Conservation (phyloP, 2,797 vertebrate genomes). For the Acrossocheilus fasciatus region DNA sequence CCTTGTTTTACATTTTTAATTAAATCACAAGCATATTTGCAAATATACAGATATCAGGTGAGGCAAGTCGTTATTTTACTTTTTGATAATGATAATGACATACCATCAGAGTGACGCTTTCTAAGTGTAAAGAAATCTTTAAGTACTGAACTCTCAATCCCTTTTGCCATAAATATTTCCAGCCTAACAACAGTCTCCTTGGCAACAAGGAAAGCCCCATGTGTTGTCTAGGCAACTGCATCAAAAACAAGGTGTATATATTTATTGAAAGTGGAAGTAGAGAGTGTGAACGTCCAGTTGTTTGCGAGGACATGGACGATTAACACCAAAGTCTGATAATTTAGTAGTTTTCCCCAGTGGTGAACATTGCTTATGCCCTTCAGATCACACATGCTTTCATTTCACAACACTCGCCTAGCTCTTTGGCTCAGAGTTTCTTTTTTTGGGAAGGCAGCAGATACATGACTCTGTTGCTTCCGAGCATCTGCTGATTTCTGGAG, state of each 20-base stretch:
- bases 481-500: slow-evolving; percentile 18
- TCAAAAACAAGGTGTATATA: slow-evolving; percentile 60
- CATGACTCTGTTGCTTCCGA: not conserved
- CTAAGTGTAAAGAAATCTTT: slow-evolving; percentile 10
- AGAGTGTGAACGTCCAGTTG: slow-evolving; percentile 12
- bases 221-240: slow-evolving; percentile 78
- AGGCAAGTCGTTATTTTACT: not conserved
- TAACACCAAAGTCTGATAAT: not conserved
- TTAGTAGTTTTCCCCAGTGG: not conserved
- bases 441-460: not conserved
- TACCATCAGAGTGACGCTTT: slow-evolving; percentile 4
- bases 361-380: slow-evolving; percentile 5
- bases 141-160: slow-evolving; percentile 46
- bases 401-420: slow-evolving; percentile 14
- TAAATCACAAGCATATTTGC: not conserved
- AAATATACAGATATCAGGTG: slow-evolving; percentile 17
- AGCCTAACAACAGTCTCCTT: slow-evolving; percentile 58
- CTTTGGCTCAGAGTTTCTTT: not conserved
- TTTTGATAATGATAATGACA: not conserved
- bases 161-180: slow-evolving; percentile 46
- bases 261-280: slow-evolving; percentile 47
- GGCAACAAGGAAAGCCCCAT: slow-evolving; percentile 82
- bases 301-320: no score
- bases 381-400: slow-evolving; percentile 12
- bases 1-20: not conserved